phyloP scores from a whole-genome alignment of 2,797 vertebrate genomes.

The Falco novaeseelandiae region DNA sequence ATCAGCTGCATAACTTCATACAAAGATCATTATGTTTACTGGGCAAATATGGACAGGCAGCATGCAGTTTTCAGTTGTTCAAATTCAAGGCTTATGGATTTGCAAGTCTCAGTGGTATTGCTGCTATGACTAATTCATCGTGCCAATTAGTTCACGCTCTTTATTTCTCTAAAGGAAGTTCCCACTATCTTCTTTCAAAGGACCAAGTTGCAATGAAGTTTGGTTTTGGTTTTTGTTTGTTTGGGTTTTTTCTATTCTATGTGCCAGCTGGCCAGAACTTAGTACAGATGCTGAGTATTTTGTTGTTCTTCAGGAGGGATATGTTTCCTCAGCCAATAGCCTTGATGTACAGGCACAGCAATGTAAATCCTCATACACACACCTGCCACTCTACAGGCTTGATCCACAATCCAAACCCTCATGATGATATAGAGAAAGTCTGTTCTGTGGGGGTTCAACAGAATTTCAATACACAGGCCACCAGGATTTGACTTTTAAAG shows the following conservation, averaged over 20 bases:
- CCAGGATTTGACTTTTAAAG: not conserved
- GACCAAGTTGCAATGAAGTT: not conserved
- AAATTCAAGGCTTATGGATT: not conserved
- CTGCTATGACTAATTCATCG: not conserved
- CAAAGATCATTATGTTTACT: not conserved
- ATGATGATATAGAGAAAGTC: not conserved
- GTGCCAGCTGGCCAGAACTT: not conserved
- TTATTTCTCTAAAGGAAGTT: not conserved
- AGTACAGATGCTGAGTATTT: not conserved
- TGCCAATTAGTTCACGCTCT: not conserved
- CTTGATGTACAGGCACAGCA: not conserved
- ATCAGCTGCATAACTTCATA: not conserved
- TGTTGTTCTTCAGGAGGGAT: not conserved
- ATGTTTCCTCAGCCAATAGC: not conserved
- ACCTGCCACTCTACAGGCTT: not conserved
- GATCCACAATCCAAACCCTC: not conserved
- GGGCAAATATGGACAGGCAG: not conserved
- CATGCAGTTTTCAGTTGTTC: not conserved
- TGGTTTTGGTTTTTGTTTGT: accelerated
- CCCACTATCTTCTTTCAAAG: not conserved
- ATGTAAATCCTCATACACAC: not conserved
- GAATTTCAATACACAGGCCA: not conserved
- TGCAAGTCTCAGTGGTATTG: not conserved
- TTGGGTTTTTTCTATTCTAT: not conserved
- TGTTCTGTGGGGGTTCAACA: not conserved